A percentile compares a stretch with the other conserved stretches of the same genome.
phyloP scores from a whole-genome alignment of 2,888 invertebrate genomes.

The Exocentrus adspersus region DNA sequence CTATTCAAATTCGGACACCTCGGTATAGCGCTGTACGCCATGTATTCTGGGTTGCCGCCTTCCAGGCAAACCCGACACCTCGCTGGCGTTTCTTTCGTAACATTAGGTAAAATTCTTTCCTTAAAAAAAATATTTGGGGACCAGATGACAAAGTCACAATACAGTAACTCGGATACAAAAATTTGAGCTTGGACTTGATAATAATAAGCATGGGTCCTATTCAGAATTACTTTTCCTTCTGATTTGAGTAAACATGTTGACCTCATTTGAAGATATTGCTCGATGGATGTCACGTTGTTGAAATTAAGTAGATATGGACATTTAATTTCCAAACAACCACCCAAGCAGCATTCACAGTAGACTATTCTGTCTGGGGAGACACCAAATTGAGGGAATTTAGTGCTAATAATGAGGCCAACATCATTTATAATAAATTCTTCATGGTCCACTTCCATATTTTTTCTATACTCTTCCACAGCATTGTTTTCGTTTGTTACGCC shows the following conservation, averaged over 20 bases:
- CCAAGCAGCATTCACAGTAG: slow-evolving; percentile 25
- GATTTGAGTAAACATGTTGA: background rate
- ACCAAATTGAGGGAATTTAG: slow-evolving; percentile 20
- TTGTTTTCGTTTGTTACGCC: slow-evolving; percentile 5
- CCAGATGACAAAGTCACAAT: slow-evolving; percentile 37
- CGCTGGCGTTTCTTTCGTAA: too few relatives aligned
- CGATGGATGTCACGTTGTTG: background rate
- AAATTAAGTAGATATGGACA: slow-evolving; percentile 19
- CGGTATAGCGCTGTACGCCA: too few relatives aligned
- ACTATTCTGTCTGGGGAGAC: slow-evolving; percentile 34
- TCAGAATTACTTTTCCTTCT: background rate
- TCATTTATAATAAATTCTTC: background rate
- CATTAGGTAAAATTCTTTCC: slow-evolving; percentile 26
- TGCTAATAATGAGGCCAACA: slow-evolving; percentile 3
- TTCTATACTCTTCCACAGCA: slow-evolving; percentile 1
- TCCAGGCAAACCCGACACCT: too few relatives aligned
- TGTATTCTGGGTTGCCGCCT: too few relatives aligned
- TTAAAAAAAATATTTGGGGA: slow-evolving; percentile 15
- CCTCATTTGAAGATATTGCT: background rate
- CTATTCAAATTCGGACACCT: too few relatives aligned
- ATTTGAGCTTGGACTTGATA: slow-evolving; percentile 31
- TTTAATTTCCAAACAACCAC: slow-evolving; percentile 26
- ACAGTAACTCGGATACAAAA: slow-evolving; percentile 12
- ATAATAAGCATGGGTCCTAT: slow-evolving; percentile 10
- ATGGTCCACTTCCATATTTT: background rate